Evolutionary conservation across 2,797 vertebrate species (phyloP), one percentile per base, ranked within the genome.

Genomic region (Pitangus sulphuratus): DNA sequence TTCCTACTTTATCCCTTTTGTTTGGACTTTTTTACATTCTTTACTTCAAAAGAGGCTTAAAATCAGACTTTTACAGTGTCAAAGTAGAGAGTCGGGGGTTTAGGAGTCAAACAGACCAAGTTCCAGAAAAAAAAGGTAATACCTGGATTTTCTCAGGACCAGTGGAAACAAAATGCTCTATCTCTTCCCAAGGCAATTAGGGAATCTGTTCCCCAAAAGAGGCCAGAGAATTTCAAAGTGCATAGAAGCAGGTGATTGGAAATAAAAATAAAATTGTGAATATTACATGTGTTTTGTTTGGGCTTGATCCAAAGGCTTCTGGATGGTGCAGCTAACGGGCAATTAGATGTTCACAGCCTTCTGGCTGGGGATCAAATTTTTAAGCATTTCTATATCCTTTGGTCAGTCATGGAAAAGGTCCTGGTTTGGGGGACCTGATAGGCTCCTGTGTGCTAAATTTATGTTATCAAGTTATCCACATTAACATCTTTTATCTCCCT

Each of bases 261-360:
- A 91, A 87, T 77, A 1, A 53, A 89, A 85, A 86, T 57, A 57
- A 84, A 85, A 87, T 15, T 31, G 44, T 65, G 33, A 88, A 1
- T 85, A 71, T 75, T 77, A 37, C 5, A 11, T 31, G 17, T 68
- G n/a, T 57, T 92, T 74, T 87, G n/a, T 66, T 82, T 84, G 84
- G 39, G 30, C 68, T 92, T 79, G 66, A 62, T 81, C 72, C 79
- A 88, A 74, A 80, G 50, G 9, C 57, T 87, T 87, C 71, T 78
- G 45, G 26, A 56, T 28, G 15, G 26, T 30, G 57, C 64, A 64
- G n/a, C 33, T 80, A 68, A 87, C 9, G 15, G 48, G 33, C 48
- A 84, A 6, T 91, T 47, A 74, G 44, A 22, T 28, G 11, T 53
- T 75, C 61, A 42, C 26, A 47, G 21, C 53, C 47, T 76, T 71